Percentiles rank a stretch among this genome's conserved stretches.
Evolutionary conservation across 2,113 vertebrate genomes (phyloP).

Genomic region (Myocastor coypus): DNA sequence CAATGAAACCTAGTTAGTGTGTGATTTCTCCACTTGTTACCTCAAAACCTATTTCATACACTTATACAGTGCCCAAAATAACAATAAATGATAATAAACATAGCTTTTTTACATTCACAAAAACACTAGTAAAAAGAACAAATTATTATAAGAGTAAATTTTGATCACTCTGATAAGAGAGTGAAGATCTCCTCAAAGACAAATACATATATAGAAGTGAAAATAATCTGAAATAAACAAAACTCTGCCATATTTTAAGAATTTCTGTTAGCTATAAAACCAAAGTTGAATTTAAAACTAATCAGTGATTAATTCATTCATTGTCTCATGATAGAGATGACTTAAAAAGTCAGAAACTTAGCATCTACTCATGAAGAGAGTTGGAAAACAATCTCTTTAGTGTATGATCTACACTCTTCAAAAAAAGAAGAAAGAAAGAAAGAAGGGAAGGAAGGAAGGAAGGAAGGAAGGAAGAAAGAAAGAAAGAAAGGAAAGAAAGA

Average conservation of each 20-base stretch:
- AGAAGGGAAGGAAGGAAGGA: too few relatives aligned
- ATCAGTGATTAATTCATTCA: neutral
- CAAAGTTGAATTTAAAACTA: neutral
- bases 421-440: too few relatives aligned
- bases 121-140: neutral
- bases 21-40: neutral
- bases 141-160: neutral
- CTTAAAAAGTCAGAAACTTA: neutral
- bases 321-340: neutral
- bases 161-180: neutral
- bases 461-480: too few relatives aligned
- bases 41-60: neutral
- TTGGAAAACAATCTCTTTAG: neutral
- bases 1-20: neutral
- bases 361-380: neutral
- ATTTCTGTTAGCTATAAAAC: neutral
- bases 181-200: neutral
- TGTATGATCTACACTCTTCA: neutral
- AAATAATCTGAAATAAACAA: conserved; percentile 1
- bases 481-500: too few relatives aligned
- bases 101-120: neutral
- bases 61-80: neutral
- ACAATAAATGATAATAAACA: neutral
- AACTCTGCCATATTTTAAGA: neutral
- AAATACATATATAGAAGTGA: neutral